Evolutionary conservation across 1,140 invertebrate species (phyloP).

Genomic region (Parasteatoda tepidariorum): DNA sequence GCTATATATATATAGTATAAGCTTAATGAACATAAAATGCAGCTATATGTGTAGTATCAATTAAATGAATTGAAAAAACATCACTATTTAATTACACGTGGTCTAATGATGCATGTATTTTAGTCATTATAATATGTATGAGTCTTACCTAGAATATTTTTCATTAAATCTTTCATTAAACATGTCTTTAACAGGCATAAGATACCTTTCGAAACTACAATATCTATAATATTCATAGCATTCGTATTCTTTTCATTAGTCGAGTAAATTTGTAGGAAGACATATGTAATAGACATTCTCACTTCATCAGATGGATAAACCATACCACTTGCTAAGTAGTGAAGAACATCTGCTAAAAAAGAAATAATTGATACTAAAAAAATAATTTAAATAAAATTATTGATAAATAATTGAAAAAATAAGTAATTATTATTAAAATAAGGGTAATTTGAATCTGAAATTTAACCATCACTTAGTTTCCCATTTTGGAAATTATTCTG

Average conservation of each 20-base stretch:
- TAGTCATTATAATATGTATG: too few relatives aligned
- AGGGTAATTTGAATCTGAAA: neutral
- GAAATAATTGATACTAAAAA: neutral
- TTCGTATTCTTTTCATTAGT: neutral
- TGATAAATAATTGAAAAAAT: neutral
- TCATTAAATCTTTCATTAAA: slow-evolving; percentile 10
- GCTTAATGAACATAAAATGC: too few relatives aligned
- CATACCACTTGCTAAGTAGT: slow-evolving; percentile 1
- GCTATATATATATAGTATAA: too few relatives aligned
- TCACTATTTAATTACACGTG: too few relatives aligned
- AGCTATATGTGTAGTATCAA: too few relatives aligned
- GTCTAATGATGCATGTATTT: too few relatives aligned
- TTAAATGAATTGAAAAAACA: too few relatives aligned
- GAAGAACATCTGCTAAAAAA: slow-evolving; percentile 20
- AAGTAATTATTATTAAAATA: too few relatives aligned
- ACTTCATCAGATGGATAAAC: slow-evolving; percentile 34
- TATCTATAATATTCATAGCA: neutral
- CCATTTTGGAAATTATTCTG: neutral
- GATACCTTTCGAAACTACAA: slow-evolving; percentile 17
- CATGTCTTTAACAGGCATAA: slow-evolving; percentile 4
- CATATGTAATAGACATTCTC: neutral
- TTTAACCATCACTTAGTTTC: neutral
- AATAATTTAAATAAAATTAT: neutral
- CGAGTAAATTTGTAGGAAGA: slow-evolving; percentile 33
- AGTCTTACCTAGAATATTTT: slow-evolving; percentile 19